Evolutionary conservation across 2,113 vertebrate genomes (phyloP).

Genomic region (Pavo muticus): DNA sequence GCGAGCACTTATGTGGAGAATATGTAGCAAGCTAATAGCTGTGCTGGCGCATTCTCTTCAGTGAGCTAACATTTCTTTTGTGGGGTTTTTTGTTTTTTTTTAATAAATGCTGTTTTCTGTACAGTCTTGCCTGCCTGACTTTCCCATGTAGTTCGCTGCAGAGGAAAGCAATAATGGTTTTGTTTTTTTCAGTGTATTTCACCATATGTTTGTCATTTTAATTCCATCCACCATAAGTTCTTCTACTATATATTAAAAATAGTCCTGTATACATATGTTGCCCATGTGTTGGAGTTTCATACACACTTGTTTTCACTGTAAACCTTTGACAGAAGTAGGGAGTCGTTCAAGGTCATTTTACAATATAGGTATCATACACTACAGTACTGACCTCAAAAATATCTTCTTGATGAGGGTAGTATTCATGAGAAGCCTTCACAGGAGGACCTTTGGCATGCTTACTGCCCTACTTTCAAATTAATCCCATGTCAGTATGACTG

Average conservation of each 20-base stretch:
- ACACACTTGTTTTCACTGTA: conserved; percentile 30
- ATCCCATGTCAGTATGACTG: conserved; percentile 64
- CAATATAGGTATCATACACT: conserved; percentile 60
- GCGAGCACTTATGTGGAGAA: conserved; percentile 43
- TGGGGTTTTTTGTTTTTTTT: not conserved
- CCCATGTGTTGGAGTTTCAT: conserved; percentile 62
- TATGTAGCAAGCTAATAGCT: conserved; percentile 49
- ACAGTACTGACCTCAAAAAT: conserved; percentile 53
- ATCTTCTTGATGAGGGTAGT: conserved; percentile 64
- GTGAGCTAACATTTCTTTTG: conserved; percentile 59
- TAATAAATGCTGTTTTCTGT: conserved; percentile 54
- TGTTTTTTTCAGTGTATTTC: conserved; percentile 27
- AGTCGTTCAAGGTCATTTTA: conserved; percentile 67
- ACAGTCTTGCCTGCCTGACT: conserved; percentile 19
- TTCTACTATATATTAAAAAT: conserved; percentile 61
- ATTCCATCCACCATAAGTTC: conserved; percentile 47
- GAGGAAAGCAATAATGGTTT: conserved; percentile 32
- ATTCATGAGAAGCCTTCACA: conserved; percentile 65
- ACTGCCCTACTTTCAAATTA: conserved; percentile 69
- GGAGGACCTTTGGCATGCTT: conserved; percentile 62
- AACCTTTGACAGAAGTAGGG: conserved; percentile 46
- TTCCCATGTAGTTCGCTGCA: not conserved
- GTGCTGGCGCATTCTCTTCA: conserved; percentile 52
- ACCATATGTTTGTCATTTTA: conserved; percentile 72
- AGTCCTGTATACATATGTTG: conserved; percentile 49